Evolutionary conservation across 2,888 invertebrate genomes (phyloP).

Genomic region (Andrena dorsata): DNA sequence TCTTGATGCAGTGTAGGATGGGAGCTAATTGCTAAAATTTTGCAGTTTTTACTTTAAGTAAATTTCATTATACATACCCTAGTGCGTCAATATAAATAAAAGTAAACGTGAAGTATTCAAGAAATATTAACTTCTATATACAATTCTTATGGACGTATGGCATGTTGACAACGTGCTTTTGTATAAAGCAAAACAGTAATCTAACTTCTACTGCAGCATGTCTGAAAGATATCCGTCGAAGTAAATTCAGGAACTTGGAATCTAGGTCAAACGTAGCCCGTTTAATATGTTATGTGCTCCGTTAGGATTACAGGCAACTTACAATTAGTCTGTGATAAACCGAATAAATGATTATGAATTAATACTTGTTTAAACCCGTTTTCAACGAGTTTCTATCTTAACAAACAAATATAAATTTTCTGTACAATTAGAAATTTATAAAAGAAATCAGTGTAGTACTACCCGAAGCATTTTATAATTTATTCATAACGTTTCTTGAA

Average conservation of each 20-base stretch:
- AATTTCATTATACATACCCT: not conserved
- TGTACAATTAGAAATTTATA: not conserved
- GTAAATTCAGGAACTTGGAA: slow-evolving; percentile 33
- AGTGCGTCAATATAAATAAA: too few species aligned
- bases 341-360: not conserved
- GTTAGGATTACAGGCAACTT: not conserved
- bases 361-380: not conserved
- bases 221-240: not conserved
- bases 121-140: not conserved
- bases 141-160: not conserved
- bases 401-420: not conserved
- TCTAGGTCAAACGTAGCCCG: slow-evolving; percentile 21
- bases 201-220: slow-evolving; percentile 1
- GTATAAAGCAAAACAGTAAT: not conserved
- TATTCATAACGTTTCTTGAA: not conserved
- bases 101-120: not conserved
- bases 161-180: not conserved
- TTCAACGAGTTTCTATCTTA: not conserved
- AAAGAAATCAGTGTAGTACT: not conserved
- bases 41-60: not conserved
- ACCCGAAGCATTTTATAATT: not conserved
- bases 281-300: slow-evolving; percentile 3
- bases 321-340: not conserved
- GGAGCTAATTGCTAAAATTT: not conserved
- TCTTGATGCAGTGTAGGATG: too few species aligned